Base-by-base conservation (phyloP, 2,797 vertebrate species). In the Masticophis lateralis region DNA sequence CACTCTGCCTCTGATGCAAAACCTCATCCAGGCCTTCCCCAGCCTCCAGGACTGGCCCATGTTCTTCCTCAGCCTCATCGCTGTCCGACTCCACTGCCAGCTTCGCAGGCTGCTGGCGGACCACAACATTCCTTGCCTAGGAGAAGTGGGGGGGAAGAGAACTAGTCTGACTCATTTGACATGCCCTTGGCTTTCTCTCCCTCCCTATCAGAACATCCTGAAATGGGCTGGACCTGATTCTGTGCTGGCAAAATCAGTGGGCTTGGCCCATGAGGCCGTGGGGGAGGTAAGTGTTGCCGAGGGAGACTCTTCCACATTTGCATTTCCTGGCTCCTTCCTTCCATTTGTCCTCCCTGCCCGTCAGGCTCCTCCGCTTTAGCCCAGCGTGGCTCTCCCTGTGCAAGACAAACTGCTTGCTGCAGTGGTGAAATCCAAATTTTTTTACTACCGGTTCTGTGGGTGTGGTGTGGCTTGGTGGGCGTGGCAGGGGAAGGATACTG, bases 131-230 rank as follows among this genome's bases (percentile, higher is more conserved):
- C 13, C 66, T 16, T 32, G 5, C 14, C 66, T 69, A 32, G 66
- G 63, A 69, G 13, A 69, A 74, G 66, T 74, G 56, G 14, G 32
- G 13, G 32, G 3, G 4, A 43, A 22, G 69, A 22, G 32, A 10
- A 22, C 3, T 3, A 9, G 74, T 28, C 18, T 28, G 18, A 2
- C 1, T 14, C 1, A 0, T 10, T 13, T 43, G n/a, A 63, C 37
- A 1, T 27, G 4, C 37, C 13, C 3, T 0, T 28, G 27, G 6
- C 14, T 47, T 43, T 11, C 37, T n/a, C 7, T 5, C 13, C 92
- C 28, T 93, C 95, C 94, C 14, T 20, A 43, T 6, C 93, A 98
- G 98, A 98, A 95, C 91, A 98, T 98, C 94, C 95, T 98, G 88
- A 98, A 97, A 95, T 91, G 97, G 96, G 96, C 97, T 0, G 93